A percentile compares a stretch with the other conserved stretches of the same genome.
phyloP scores from a whole-genome alignment of 2,888 invertebrate genomes.

The Hipparchia sbordonii region DNA sequence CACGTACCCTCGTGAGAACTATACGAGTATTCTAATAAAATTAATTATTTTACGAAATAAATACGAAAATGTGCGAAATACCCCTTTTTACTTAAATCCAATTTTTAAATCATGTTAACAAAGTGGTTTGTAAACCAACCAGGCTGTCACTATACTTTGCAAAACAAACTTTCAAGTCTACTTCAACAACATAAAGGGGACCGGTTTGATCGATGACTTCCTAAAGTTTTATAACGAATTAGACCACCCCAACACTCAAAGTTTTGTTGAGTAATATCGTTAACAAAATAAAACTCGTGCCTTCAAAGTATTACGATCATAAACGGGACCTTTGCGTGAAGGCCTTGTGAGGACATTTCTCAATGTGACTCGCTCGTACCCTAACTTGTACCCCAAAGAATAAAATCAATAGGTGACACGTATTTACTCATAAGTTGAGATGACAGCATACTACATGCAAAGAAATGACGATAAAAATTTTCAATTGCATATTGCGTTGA shows the following conservation, averaged over 20 bases:
- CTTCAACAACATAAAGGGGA: constrained; percentile 11
- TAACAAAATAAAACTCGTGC: background rate
- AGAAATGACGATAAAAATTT: background rate
- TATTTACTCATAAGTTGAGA: background rate
- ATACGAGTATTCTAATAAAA: too few relatives aligned
- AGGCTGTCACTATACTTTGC: constrained; percentile 5
- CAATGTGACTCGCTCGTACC: background rate
- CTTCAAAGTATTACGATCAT: too few relatives aligned
- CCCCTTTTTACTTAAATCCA: background rate
- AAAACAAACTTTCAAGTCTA: constrained; percentile 13
- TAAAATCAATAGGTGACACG: background rate
- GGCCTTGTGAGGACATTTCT: background rate
- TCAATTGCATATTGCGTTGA: background rate
- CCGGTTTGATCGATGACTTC: constrained; percentile 14
- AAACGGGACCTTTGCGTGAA: background rate
- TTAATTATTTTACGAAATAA: too few relatives aligned
- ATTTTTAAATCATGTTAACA: constrained; percentile 4
- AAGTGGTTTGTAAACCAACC: constrained; percentile 12
- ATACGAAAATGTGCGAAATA: too few relatives aligned
- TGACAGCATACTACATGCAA: background rate
- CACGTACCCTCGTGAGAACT: too few relatives aligned
- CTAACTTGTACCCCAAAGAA: background rate
- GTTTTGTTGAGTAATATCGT: background rate
- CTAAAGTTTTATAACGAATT: constrained; percentile 11
- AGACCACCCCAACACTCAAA: background rate